Percentiles rank a stretch among this genome's conserved stretches.
These are phyloP conservation scores for Solenodon paradoxus DNA, from an alignment of 2,113 vertebrate species.

Conservation along the genomic window DNA sequence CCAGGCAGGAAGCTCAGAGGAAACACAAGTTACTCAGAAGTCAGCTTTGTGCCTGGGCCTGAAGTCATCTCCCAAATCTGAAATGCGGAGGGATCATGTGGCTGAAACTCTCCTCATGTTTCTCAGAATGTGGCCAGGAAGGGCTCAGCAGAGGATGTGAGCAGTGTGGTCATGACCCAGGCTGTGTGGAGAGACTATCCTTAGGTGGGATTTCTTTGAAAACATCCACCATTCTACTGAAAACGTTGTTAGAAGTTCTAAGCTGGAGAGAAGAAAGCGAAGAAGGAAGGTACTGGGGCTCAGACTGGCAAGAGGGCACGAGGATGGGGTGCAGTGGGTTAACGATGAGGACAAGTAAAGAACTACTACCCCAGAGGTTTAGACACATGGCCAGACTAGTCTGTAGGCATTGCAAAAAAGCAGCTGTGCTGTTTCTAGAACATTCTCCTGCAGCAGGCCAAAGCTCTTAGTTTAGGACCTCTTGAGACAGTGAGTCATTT, in stretches of 20 bases:
- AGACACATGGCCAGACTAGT: neutral
- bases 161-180: neutral
- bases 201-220: constrained; percentile 37
- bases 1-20: neutral
- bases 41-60: constrained; percentile 23
- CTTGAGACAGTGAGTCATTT: constrained; percentile 30
- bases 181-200: neutral
- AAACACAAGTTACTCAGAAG: constrained; percentile 30
- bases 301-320: neutral
- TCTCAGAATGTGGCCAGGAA: constrained; percentile 29
- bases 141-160: constrained; percentile 12
- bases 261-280: neutral
- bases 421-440: neutral
- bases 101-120: neutral
- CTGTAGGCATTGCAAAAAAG: neutral
- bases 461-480: neutral
- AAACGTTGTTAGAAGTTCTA: constrained; percentile 24
- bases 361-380: neutral
- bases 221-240: constrained; percentile 10
- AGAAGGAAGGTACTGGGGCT: neutral
- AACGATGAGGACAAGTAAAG: neutral
- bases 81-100: constrained; percentile 18
- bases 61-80: constrained; percentile 60
- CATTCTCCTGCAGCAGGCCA: neutral
- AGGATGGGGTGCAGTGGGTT: no score